Evolutionary conservation across 2,888 invertebrate species (phyloP).

Genomic region (Diogma glabrata): DNA sequence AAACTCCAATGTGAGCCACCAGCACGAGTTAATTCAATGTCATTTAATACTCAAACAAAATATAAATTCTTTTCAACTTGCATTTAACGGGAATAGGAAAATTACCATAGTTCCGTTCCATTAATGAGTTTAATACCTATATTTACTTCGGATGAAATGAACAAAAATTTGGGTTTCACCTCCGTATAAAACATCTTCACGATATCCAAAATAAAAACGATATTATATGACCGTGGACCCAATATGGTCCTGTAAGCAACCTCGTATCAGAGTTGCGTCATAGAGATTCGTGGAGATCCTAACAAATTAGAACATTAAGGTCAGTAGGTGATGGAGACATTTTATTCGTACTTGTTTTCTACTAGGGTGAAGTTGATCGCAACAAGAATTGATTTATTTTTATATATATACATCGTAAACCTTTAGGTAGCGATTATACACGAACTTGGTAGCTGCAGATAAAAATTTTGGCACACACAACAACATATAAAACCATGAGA

Average conservation of each 20-base stretch:
- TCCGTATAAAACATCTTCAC: constrained; percentile 56
- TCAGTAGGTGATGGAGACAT: too few relatives aligned
- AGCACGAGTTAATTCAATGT: constrained; percentile 60
- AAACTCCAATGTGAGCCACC: constrained; percentile 92
- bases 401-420: too few relatives aligned
- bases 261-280: constrained; percentile 77
- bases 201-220: constrained; percentile 89
- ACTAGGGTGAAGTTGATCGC: too few relatives aligned
- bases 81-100: constrained; percentile 60
- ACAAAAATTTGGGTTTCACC: constrained; percentile 49
- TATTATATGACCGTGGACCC: constrained; percentile 90
- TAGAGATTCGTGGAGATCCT: too few relatives aligned
- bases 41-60: constrained; percentile 85
- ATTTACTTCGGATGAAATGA: constrained; percentile 65
- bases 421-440: too few relatives aligned
- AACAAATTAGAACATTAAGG: too few relatives aligned
- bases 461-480: too few relatives aligned
- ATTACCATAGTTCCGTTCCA: constrained; percentile 52
- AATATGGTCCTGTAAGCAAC: constrained; percentile 62
- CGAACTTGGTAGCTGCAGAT: too few relatives aligned
- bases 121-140: constrained; percentile 80
- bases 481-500: too few relatives aligned
- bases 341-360: too few relatives aligned
- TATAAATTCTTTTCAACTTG: constrained; percentile 54
- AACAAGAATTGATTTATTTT: too few relatives aligned